Conservation (phyloP, 2,797 vertebrate species). For the Hoplostethus atlanticus region DNA sequence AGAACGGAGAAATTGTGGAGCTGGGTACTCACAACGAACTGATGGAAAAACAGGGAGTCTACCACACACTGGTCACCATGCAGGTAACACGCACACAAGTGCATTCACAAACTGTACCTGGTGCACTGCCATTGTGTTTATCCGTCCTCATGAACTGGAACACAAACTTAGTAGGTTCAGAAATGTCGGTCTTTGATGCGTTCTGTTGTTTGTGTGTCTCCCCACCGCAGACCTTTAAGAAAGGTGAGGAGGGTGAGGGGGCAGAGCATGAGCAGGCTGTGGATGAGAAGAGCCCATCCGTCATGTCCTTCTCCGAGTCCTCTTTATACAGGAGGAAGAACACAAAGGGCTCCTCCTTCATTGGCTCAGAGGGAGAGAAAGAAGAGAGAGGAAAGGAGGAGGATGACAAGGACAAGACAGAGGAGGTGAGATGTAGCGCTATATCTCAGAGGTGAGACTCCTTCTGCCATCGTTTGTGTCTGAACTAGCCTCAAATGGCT, state of each 20-base stretch:
- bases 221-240: slow-evolving; percentile 76
- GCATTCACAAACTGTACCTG: neutral
- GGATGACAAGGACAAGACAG: slow-evolving; percentile 19
- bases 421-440: slow-evolving; percentile 65
- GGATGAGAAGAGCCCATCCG: slow-evolving; percentile 73
- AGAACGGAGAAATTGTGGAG: slow-evolving; percentile 88
- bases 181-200: neutral
- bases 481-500: neutral
- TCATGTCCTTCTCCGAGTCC: slow-evolving; percentile 37
- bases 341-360: slow-evolving; percentile 69
- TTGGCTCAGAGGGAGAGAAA: slow-evolving; percentile 62
- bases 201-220: neutral
- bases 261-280: slow-evolving; percentile 31
- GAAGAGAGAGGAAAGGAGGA: slow-evolving; percentile 47
- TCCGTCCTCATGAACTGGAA: neutral
- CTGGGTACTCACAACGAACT: slow-evolving; percentile 89
- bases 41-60: slow-evolving; percentile 90
- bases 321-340: slow-evolving; percentile 73
- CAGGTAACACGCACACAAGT: slow-evolving; percentile 84
- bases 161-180: neutral
- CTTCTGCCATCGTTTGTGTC: neutral
- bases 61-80: slow-evolving; percentile 90
- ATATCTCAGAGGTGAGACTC: neutral
- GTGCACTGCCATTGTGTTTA: too few relatives aligned
- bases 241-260: slow-evolving; percentile 35